Conservation (phyloP, 2,797 vertebrate genomes). For the Phrynocephalus forsythii region DNA sequence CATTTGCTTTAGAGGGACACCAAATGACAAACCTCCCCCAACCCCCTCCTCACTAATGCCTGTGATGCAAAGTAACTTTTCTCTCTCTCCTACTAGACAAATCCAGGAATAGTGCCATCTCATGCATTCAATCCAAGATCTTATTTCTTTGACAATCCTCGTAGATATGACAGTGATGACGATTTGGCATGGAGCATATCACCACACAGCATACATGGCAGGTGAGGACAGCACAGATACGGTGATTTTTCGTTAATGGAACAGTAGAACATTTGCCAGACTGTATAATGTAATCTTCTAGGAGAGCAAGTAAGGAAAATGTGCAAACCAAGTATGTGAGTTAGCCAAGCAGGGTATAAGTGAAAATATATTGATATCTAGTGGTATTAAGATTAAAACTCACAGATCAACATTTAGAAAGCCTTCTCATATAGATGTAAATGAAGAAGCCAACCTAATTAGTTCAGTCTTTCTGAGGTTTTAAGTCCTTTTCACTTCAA, state of each 20-base stretch:
- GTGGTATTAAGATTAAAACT: not conserved
- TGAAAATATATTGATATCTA: not conserved
- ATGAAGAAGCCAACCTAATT: not conserved
- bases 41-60: not conserved
- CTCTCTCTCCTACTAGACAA: constrained; percentile 71
- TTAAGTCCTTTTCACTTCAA: not conserved
- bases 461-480: not conserved
- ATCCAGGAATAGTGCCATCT: constrained; percentile 84
- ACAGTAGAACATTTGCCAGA: not conserved
- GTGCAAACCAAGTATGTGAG: not conserved
- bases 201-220: constrained; percentile 87
- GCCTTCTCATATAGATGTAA: not conserved
- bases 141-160: constrained; percentile 97
- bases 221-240: not conserved
- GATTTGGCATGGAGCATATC: constrained; percentile 92
- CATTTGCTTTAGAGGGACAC: not conserved
- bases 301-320: not conserved
- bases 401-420: not conserved
- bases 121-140: constrained; percentile 91
- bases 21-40: not conserved
- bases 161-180: constrained; percentile 95
- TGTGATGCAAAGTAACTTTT: not conserved
- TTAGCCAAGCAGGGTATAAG: not conserved
- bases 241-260: not conserved
- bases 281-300: not conserved